Evolutionary conservation across 2,888 invertebrate species (phyloP), one percentile per base, ranked within the genome.

Genomic region (Galerucella calmariensis): DNA sequence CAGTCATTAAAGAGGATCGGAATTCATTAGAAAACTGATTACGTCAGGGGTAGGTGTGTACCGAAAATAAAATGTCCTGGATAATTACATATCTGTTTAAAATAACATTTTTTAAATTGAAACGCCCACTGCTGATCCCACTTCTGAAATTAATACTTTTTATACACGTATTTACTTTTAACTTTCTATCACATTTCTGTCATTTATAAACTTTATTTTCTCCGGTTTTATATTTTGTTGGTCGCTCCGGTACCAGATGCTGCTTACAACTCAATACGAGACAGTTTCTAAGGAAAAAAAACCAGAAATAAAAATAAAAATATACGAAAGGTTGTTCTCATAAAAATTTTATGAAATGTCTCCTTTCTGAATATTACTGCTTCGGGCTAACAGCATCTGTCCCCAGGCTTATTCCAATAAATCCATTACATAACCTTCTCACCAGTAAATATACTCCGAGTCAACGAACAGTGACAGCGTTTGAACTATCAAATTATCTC

Each of bases 271-370:
- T 46, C 59, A 24, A 68, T 68, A 59, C n/a, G 62, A 41, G 41
- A 62, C 41, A 62, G n/a, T 62, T 62, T 41, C 41, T 59, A n/a
- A 14, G 41, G 14, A n/a, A n/a, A 44, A 65, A 46, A 65, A 12
- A 48, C n/a, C n/a, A n/a, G 2, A 24, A 12, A 65, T 48, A 59
- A 24, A 68, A n/a, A 58, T 68, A 59, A 14, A 62, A 62, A 62
- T 62, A 56, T 67, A 56, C 24, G 68, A n/a, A n/a, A 12, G 24
- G 68, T 41, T 59, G 53, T 68, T 20, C 46, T 63, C 70, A 63
- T 70, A 70, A 70, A 70, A 63, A 41, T 63, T 70, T 70, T 70
- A 70, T 63, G 63, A 41, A 48, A 53, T 41, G 35, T 70, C 53
- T 70, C 63, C 35, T 35, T 56, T 51, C 44, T 53, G 63, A 63